These are phyloP conservation scores for Philhelius pedissequus DNA, from an alignment of 2,888 invertebrate genomes.

Conservation along the genomic window DNA sequence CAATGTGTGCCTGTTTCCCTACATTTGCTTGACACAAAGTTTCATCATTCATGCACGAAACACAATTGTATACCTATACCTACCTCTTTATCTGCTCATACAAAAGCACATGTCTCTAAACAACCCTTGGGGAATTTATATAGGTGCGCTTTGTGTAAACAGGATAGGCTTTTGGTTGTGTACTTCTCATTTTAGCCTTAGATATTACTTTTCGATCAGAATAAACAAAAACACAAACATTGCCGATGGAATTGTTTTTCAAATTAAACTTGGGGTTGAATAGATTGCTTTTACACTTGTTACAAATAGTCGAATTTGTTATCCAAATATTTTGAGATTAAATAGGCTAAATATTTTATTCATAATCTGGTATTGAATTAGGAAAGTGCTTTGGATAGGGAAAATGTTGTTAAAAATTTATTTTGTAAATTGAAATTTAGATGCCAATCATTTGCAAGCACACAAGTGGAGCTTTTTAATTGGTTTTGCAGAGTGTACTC, in stretches of 20 bases:
- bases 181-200: not conserved
- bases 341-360: not conserved
- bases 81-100: not conserved
- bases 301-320: constrained; percentile 15
- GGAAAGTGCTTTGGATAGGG: not conserved
- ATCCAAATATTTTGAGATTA: not conserved
- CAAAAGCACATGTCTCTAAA: not conserved
- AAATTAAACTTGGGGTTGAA: not conserved
- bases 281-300: not conserved
- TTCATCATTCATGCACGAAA: not conserved
- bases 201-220: not conserved
- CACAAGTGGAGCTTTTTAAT: too few relatives aligned
- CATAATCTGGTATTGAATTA: not conserved
- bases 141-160: constrained; percentile 4
- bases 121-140: constrained; percentile 6
- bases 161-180: not conserved
- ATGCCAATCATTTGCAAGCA: not conserved
- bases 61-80: not conserved
- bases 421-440: not conserved
- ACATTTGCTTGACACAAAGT: not conserved
- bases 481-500: too few relatives aligned
- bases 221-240: constrained; percentile 3
- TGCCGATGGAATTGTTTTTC: constrained; percentile 17
- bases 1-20: not conserved
- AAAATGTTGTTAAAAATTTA: not conserved